Percentiles rank a stretch among this genome's conserved stretches.
Evolutionary conservation across 2,797 vertebrate genomes (phyloP).

Genomic region (Galagoides demidoff): DNA sequence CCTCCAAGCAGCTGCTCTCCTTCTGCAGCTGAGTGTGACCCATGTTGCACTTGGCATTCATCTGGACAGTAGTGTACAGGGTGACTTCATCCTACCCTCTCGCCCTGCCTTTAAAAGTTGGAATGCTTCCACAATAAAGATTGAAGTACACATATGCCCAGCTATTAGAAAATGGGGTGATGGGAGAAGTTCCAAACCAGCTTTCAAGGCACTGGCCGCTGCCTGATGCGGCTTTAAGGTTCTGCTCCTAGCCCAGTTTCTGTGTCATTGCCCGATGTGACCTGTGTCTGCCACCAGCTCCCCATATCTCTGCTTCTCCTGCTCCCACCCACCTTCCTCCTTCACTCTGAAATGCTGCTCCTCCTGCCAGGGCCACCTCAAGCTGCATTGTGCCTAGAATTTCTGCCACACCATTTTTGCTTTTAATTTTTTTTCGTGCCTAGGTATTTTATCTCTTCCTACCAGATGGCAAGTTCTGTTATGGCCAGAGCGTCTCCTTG

Average conservation of each 20-base stretch:
- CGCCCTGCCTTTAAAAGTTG: background rate
- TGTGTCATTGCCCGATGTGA: accelerated
- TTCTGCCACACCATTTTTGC: background rate
- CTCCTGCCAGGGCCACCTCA: background rate
- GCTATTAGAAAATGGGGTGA: background rate
- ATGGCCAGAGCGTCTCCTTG: background rate
- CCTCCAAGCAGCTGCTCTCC: background rate
- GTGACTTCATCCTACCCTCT: background rate
- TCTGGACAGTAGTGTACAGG: background rate
- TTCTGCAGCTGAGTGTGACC: background rate
- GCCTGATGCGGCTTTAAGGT: background rate
- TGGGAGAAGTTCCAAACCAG: background rate
- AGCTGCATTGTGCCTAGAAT: background rate
- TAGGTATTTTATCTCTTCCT: background rate
- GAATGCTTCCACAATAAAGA: background rate
- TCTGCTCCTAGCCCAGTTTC: background rate
- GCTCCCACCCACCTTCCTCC: background rate
- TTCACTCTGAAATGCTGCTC: background rate
- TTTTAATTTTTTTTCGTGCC: background rate
- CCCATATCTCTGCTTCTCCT: background rate
- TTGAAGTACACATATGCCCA: background rate
- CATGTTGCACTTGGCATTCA: background rate
- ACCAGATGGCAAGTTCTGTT: background rate
- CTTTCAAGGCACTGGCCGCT: background rate
- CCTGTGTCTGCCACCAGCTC: too few species aligned